These are phyloP conservation scores for Nesometra sesokonis DNA, from an alignment of 35 echinoderm and acorn worm species.

Conservation along the genomic window DNA sequence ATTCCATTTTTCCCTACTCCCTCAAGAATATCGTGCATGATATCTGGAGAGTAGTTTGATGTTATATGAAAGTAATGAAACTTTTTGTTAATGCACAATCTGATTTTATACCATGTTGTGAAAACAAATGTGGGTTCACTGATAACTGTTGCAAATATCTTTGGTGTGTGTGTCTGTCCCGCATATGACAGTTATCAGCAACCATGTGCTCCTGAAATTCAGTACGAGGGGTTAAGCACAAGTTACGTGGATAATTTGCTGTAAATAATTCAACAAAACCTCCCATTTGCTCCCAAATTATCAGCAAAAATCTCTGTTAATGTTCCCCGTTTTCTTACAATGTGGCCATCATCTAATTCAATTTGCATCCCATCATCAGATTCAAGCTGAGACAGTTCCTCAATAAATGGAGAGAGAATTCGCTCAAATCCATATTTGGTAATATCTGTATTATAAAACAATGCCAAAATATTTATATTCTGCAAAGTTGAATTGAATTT, in stretches of 20 bases:
- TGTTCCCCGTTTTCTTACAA: slow-evolving; percentile 1
- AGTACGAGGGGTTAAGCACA: slow-evolving; percentile 9
- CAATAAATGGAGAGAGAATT: slow-evolving; percentile 50
- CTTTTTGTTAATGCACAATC: slow-evolving; percentile 7
- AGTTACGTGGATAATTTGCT: slow-evolving; percentile 25
- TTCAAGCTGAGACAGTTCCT: slow-evolving; percentile 21
- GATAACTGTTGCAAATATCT: neutral
- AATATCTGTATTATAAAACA: slow-evolving; percentile 23
- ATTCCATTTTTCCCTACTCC: slow-evolving; percentile 19
- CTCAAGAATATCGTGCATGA: slow-evolving; percentile 14
- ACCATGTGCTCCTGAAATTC: slow-evolving; percentile 13
- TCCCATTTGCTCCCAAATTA: slow-evolving; percentile 23
- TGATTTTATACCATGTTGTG: slow-evolving; percentile 12
- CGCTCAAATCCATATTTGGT: too few species aligned
- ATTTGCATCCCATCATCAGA: slow-evolving; percentile 39
- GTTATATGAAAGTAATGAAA: slow-evolving; percentile 28
- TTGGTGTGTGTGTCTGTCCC: neutral
- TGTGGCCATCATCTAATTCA: neutral
- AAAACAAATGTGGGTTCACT: neutral
- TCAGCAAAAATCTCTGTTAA: slow-evolving; percentile 31
- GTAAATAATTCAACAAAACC: slow-evolving; percentile 50
- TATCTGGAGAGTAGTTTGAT: slow-evolving; percentile 1
- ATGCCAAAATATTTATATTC: slow-evolving; percentile 32
- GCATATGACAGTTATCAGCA: slow-evolving; percentile 1
- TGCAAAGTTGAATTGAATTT: slow-evolving; percentile 27